These are phyloP conservation scores for Ormyrus labotus DNA, from an alignment of 2,888 invertebrate species.

Conservation along the genomic window DNA sequence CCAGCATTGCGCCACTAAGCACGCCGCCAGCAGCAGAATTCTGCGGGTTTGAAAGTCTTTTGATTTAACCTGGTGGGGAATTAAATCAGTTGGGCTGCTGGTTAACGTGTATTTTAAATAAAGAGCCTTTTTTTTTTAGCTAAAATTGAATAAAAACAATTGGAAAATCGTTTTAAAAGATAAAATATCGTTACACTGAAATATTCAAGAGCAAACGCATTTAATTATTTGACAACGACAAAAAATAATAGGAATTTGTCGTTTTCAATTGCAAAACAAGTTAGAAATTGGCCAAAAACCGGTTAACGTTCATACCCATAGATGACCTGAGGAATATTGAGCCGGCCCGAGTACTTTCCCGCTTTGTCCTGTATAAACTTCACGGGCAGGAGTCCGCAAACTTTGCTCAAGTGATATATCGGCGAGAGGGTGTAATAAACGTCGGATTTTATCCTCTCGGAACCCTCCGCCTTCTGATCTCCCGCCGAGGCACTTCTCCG, in stretches of 20 bases:
- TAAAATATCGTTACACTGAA: too few species aligned
- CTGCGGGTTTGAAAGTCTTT: background rate
- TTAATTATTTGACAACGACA: too few species aligned
- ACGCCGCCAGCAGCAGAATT: constrained; percentile 57
- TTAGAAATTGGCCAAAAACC: too few species aligned
- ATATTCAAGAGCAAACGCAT: too few species aligned
- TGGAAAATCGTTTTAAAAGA: too few species aligned
- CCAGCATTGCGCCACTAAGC: constrained; percentile 69
- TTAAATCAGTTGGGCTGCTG: background rate
- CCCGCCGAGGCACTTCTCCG: background rate
- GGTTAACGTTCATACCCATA: constrained; percentile 65
- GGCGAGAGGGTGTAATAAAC: constrained; percentile 69
- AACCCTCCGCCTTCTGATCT: too few species aligned
- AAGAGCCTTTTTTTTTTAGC: too few species aligned
- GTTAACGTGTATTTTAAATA: too few species aligned
- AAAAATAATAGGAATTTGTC: too few species aligned
- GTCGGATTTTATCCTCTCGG: constrained; percentile 61
- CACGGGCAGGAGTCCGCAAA: constrained; percentile 69
- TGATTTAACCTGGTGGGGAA: too few species aligned
- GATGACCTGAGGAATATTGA: constrained; percentile 60
- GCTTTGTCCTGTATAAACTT: constrained; percentile 62
- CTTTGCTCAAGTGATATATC: constrained; percentile 69
- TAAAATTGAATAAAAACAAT: background rate
- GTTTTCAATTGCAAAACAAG: too few species aligned
- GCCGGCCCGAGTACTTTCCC: constrained; percentile 64